Percentiles rank a stretch among this genome's conserved stretches.
These are phyloP conservation scores for Petrolisthes cinctipes DNA, from an alignment of 2,888 invertebrate species.

Conservation along the genomic window DNA sequence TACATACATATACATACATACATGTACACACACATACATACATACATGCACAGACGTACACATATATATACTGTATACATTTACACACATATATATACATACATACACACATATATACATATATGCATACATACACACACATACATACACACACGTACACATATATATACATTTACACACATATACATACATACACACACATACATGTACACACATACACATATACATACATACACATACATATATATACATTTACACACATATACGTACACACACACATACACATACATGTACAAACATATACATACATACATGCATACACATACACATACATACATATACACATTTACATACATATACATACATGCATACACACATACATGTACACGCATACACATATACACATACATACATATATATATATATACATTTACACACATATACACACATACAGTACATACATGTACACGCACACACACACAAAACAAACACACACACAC, in stretches of 20 bases:
- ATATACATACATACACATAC: not conserved
- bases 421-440: slow-evolving; percentile 1
- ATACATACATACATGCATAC: not conserved
- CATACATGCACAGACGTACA: not conserved
- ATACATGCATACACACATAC: slow-evolving; percentile 36
- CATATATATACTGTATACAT: too few relatives aligned
- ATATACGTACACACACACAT: not conserved
- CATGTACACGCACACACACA: not conserved
- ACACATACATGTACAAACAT: not conserved
- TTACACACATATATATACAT: too few relatives aligned
- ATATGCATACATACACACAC: slow-evolving; percentile 6
- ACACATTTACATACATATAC: slow-evolving; percentile 25
- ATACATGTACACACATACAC: too few relatives aligned
- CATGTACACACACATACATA: not conserved
- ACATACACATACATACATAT: slow-evolving; percentile 21
- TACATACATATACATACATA: slow-evolving; percentile 1
- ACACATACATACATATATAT: slow-evolving; percentile 16
- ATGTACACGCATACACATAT: slow-evolving; percentile 27
- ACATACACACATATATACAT: not conserved
- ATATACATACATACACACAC: too few relatives aligned
- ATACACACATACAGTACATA: slow-evolving; percentile 4
- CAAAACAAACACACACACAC: slow-evolving; percentile 3
- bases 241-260: not conserved
- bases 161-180: not conserved
- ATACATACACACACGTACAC: slow-evolving; percentile 5